phyloP scores from a whole-genome alignment of 2,113 vertebrate genomes.

The Oreochromis tanganicae region DNA sequence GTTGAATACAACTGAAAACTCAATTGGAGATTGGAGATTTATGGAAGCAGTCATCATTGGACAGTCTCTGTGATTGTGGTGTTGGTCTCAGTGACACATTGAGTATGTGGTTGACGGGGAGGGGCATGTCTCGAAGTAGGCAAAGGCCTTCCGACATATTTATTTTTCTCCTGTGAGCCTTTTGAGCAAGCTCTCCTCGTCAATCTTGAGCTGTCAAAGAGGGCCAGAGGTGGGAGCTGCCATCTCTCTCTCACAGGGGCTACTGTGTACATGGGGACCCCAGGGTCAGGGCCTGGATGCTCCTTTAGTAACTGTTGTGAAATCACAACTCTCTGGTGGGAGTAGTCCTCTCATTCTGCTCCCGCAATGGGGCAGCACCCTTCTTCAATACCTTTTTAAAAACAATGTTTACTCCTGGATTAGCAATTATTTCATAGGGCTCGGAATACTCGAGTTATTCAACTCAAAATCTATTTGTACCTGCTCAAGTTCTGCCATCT shows the following conservation, averaged over 20 bases:
- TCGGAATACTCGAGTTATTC: background rate
- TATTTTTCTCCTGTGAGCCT: conserved; percentile 64
- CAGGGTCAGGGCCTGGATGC: conserved; percentile 60
- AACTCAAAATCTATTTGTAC: background rate
- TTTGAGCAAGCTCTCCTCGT: conserved; percentile 59
- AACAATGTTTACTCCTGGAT: background rate
- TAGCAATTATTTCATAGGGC: background rate
- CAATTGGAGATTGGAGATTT: conserved; percentile 11
- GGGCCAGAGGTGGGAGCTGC: conserved; percentile 58
- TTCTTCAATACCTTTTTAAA: background rate
- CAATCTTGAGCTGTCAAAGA: conserved; percentile 65
- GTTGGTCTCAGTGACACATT: conserved; percentile 19
- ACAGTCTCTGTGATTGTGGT: background rate
- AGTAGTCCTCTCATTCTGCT: conserved; percentile 2
- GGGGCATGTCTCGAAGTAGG: conserved; percentile 15
- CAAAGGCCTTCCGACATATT: conserved; percentile 49
- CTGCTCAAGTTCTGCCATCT: background rate
- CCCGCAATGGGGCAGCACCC: background rate
- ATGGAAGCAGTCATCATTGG: background rate
- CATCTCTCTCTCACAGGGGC: conserved; percentile 48
- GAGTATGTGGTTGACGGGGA: background rate
- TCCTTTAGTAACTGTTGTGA: conserved; percentile 52
- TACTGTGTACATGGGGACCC: conserved; percentile 39
- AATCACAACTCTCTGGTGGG: conserved; percentile 44
- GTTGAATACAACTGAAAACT: background rate